Conservation (phyloP, 2,888 invertebrate species). For the Arctia plantaginis region DNA sequence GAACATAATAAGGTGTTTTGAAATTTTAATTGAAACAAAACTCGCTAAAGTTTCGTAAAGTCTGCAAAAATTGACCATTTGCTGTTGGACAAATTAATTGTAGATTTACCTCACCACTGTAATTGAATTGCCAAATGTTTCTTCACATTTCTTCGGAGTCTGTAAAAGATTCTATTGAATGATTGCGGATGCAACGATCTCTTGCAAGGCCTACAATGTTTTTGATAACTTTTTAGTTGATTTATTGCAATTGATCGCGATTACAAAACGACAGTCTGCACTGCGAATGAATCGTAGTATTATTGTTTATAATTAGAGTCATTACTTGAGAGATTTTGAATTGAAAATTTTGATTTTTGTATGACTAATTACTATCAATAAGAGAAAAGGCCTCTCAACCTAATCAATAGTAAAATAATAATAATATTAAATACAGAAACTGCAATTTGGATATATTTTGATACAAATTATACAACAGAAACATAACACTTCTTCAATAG, state of each 20-base stretch:
- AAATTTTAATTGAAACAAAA: conserved; percentile 32
- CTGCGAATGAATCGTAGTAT: not conserved
- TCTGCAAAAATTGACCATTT: conserved; percentile 35
- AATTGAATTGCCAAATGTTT: conserved; percentile 44
- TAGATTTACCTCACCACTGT: conserved; percentile 37
- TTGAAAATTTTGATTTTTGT: not conserved
- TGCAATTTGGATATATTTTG: not conserved
- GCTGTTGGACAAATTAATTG: conserved; percentile 44
- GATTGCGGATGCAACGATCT: conserved; percentile 5
- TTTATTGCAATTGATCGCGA: conserved; percentile 1
- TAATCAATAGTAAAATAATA: not conserved
- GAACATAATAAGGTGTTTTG: conserved; percentile 28
- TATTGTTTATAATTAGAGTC: not conserved
- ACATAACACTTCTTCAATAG: not conserved
- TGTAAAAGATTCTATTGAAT: conserved; percentile 24
- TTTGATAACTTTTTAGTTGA: not conserved
- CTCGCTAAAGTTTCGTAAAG: conserved; percentile 32
- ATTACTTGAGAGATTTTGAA: not conserved
- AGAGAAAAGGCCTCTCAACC: not conserved
- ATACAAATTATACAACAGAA: not conserved
- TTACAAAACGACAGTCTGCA: not conserved
- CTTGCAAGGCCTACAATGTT: not conserved
- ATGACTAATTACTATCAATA: not conserved
- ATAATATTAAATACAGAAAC: not conserved
- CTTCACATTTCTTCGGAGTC: conserved; percentile 21